These are phyloP conservation scores for Caenorhabditis latens DNA, from an alignment of 1,140 invertebrate genomes.

Conservation along the genomic window DNA sequence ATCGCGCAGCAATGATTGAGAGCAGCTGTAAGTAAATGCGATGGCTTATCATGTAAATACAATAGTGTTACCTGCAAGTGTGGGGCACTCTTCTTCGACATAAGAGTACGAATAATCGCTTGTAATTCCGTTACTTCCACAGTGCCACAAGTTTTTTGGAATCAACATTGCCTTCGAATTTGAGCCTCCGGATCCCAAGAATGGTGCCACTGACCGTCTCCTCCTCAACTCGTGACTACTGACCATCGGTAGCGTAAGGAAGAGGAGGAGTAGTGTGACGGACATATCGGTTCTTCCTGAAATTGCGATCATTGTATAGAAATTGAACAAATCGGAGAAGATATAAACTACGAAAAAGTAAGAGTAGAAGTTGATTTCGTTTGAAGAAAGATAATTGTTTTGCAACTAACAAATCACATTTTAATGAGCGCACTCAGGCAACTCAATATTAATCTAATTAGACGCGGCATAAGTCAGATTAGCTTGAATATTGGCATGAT, in stretches of 20 bases:
- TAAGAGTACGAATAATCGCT: background rate
- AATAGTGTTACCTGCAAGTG: slow-evolving; percentile 38
- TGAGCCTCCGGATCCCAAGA: slow-evolving; percentile 24
- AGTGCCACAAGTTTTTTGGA: slow-evolving; percentile 39
- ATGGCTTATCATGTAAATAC: background rate
- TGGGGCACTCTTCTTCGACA: background rate
- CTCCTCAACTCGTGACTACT: background rate
- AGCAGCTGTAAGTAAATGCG: slow-evolving; percentile 48
- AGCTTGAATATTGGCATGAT: no score
- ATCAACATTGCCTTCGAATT: background rate
- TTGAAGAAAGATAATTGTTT: no score
- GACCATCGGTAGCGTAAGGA: background rate
- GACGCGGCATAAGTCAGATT: no score
- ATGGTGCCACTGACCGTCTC: slow-evolving; percentile 13
- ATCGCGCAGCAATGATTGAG: slow-evolving; percentile 62
- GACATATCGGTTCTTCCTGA: background rate
- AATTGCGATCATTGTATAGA: no score
- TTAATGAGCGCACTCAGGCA: no score
- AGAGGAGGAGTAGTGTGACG: background rate
- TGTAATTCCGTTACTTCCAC: slow-evolving; percentile 35
- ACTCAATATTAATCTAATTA: no score
- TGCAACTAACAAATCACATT: no score
- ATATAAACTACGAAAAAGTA: background rate
- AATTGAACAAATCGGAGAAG: background rate
- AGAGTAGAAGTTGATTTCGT: background rate